Conservation (phyloP, 37 sponge, comb jelly and placozoan genomes). For the Theonella swinhoei region DNA sequence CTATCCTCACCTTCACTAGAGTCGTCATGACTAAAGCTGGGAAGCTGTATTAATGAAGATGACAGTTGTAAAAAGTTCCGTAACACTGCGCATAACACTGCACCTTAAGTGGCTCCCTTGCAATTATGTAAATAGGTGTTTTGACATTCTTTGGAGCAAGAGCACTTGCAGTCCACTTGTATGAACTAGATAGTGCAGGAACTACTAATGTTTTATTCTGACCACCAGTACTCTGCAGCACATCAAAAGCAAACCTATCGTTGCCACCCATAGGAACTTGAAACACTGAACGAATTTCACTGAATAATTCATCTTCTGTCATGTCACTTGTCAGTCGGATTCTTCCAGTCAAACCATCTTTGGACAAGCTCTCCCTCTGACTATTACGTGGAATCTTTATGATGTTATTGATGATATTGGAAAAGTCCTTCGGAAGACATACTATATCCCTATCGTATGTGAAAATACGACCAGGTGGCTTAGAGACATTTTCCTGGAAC, state of each 20-base stretch:
- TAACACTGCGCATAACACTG: no score
- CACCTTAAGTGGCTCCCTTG: no score
- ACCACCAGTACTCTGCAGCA: slow-evolving; percentile 44
- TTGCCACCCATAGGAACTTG: slow-evolving; percentile 35
- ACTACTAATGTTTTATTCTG: slow-evolving; percentile 18
- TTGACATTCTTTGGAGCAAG: no score
- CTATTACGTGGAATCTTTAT: slow-evolving; percentile 19
- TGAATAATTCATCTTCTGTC: slow-evolving; percentile 20
- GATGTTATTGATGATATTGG: not conserved
- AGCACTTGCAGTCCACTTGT: slow-evolving; percentile 51
- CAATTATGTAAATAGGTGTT: no score
- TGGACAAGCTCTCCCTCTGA: not conserved
- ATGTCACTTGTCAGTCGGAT: slow-evolving; percentile 30
- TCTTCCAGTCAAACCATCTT: slow-evolving; percentile 40
- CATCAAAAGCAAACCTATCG: slow-evolving; percentile 29
- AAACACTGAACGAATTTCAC: slow-evolving; percentile 50
- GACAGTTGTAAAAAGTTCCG: no score
- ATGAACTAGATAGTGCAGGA: slow-evolving; percentile 30
- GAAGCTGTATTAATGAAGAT: no score
- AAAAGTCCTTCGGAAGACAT: not conserved
- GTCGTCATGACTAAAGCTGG: no score
- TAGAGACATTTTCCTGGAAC: no score
- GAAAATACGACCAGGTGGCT: no score
- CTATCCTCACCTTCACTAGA: no score
- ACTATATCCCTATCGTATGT: slow-evolving; percentile 22